Base-by-base conservation (phyloP, 2,113 vertebrate genomes). In the Dunckerocampus dactyliophorus region DNA sequence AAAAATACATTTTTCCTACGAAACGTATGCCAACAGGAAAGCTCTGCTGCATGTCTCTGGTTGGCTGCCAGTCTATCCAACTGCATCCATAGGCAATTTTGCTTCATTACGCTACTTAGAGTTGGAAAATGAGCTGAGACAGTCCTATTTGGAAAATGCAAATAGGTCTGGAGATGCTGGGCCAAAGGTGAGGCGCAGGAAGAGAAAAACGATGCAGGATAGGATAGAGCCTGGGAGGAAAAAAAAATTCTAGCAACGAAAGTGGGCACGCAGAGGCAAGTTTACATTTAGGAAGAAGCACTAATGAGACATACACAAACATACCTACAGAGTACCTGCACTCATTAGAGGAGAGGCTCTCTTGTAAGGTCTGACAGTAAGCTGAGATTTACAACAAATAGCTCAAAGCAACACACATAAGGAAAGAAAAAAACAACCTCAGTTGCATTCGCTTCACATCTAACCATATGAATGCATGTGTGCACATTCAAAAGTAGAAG, bases 341-440 rank as follows among this genome's bases (percentile, higher is more conserved):
- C 64, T 51, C 64, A 42, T 59, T 50, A 52, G 46, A 55, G 53
- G 11, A 57, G 34, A 62, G 34, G 39, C 47, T 70, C 20, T 50
- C 22, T 59, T 62, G 46, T 72, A 59, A 59, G 52, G 49, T 68
- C 50, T 68, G 56, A 70, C 65, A 64, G 54, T 20, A 34, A 47
- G 28, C 57, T 14, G 9, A 6, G 49, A 60, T 72, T 75, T 69
- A 49, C 50, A 16, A 76, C 59, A 75, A 77, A 76, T 69, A 71
- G 58, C 74, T 50, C 12, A 62, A 31, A 56, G 71, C 62, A 56
- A n/a, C 48, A 77, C 61, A 57, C 28, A 65, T 48, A 71, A 47
- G 72, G 68, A 46, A 48, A 57, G 62, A 77, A 0, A 54, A 54
- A 8, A 21, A 21, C 10, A 37, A 19, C n/a, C 10, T 11, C 1